Base-by-base conservation (phyloP, 2,888 invertebrate genomes). In the Metopia argyrocephala region DNA sequence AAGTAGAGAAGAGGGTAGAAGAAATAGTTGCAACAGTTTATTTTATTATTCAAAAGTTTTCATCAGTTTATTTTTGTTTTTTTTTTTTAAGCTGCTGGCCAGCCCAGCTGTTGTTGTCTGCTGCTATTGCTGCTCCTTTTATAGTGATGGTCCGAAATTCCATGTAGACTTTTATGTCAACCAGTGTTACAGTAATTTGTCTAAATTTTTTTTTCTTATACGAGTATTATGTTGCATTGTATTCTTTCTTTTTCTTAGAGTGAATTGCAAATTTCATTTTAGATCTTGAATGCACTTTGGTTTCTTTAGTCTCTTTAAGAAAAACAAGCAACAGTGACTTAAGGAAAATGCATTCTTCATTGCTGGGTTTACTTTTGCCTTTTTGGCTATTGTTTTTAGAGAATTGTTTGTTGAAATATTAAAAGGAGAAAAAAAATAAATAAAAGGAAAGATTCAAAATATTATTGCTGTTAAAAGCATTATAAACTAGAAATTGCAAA, bases 21-120 rank as follows among this genome's bases (percentile, higher is more conserved):
- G 15, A 38, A 38, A 15, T 0, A 15, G 38, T 38, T 1, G 46
- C 3, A 20, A 28, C n/a, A 52, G 31, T 59, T 57, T 46, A 38
- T 61, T 66, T 73, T 79, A 52, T 79, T 79, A 76, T 75, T 71
- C 78, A 82, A 82, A 81, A 76, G 56, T 79, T 57, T 38, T 68
- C 27, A 69, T 61, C 79, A 82, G 79, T 71, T 69, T 79, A 70
- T 79, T 79, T 76, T 59, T 59, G 46, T 38, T 7, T 57, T 57
- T 48, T 18, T 15, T 27, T 46, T 45, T 59, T 38, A 15, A 4
- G 9, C 45, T 21, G 21, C 68, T 62, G 20, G n/a, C n/a, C n/a
- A n/a, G n/a, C n/a, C 64, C 25, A 57, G 64, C 50, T 68, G 61
- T 46, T 38, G 12, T 46, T 56, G 18, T 27, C 56, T 56, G 61